Base-by-base conservation (phyloP, 2,888 invertebrate genomes). In the Coleophora flavipennella region DNA sequence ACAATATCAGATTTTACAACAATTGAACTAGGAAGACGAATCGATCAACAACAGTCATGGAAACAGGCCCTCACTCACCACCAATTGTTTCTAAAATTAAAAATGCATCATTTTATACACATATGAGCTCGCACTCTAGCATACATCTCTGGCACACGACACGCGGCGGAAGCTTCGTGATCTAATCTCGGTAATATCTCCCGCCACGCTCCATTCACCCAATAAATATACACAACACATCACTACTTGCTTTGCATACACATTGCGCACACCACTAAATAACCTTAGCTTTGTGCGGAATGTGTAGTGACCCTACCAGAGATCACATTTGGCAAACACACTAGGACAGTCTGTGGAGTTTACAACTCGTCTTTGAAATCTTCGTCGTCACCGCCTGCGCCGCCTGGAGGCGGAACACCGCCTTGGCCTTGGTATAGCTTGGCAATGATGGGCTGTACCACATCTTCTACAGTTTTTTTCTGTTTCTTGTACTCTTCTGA, bases 371-470 rank as follows among this genome's bases (percentile, higher is more conserved):
- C 95, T 74, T 93, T 94, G 67, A 93, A 89, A 61, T 93, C 91
- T 35, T 90, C 90, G 34, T 90, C 90, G 1, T 90, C 92, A 0
- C 90, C 91, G 87, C 14, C 89, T 13, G 87, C 89, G 13, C 88
- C 90, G 13, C 88, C 89, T 12, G 94, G 93, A 12, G 94, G 94
- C 12, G 93, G 92, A 10, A 89, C 89, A 14, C 92, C 93, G 13
- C 93, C 95, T 46, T 92, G 88, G 20, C 92, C 92, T 66, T 96
- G 94, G 81, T 99, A 99, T 52, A 99, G 83, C 84, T 99, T 99
- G 39, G 96, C 92, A 65, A 99, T 95, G 69, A 99, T 99, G 8
- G 99, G 99, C 70, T 98, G 97, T 1, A 97, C 97, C 29, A 97
- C 90, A 55, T 95, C 94, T 70, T 98, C 97, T 37, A 99, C 86